A percentile compares a stretch with the other conserved stretches of the same genome.
Conservation (phyloP, 2,888 invertebrate genomes). For the Notodonta ziczac region DNA sequence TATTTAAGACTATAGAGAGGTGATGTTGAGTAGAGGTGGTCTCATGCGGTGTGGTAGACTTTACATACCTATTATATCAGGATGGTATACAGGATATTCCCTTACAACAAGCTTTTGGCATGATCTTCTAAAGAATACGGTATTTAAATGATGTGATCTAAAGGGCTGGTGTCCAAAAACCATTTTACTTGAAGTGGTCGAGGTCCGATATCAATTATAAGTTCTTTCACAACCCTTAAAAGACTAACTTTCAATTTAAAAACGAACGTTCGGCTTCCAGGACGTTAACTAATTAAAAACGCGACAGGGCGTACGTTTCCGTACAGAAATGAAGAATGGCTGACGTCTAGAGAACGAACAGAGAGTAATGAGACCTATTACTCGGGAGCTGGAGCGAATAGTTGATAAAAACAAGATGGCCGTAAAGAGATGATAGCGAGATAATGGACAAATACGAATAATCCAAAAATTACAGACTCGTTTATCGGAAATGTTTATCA, state of each 20-base stretch:
- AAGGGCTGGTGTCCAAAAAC: too few species aligned
- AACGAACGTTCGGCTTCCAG: conserved; percentile 3
- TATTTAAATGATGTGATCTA: too few species aligned
- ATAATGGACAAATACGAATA: background rate
- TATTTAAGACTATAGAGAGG: background rate
- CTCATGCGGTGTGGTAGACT: too few species aligned
- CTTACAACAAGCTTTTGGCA: too few species aligned
- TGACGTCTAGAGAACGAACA: conserved; percentile 12
- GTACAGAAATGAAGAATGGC: conserved; percentile 17
- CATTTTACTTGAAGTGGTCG: too few species aligned
- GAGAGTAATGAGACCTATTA: conserved; percentile 34
- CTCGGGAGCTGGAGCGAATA: conserved; percentile 10
- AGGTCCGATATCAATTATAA: background rate
- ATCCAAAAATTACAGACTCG: too few species aligned
- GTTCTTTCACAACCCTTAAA: background rate
- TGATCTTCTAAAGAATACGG: too few species aligned
- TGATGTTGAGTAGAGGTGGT: background rate
- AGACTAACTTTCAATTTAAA: background rate
- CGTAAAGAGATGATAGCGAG: background rate
- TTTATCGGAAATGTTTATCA: too few species aligned
- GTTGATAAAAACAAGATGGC: conserved; percentile 1
- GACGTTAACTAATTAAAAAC: conserved; percentile 32
- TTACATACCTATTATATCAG: too few species aligned
- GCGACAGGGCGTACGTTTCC: conserved; percentile 18
- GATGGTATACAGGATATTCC: too few species aligned